A percentile compares a stretch with the other conserved stretches of the same genome.
Evolutionary conservation across 2,888 invertebrate genomes (phyloP).

Genomic region (Cephus nigrinus): DNA sequence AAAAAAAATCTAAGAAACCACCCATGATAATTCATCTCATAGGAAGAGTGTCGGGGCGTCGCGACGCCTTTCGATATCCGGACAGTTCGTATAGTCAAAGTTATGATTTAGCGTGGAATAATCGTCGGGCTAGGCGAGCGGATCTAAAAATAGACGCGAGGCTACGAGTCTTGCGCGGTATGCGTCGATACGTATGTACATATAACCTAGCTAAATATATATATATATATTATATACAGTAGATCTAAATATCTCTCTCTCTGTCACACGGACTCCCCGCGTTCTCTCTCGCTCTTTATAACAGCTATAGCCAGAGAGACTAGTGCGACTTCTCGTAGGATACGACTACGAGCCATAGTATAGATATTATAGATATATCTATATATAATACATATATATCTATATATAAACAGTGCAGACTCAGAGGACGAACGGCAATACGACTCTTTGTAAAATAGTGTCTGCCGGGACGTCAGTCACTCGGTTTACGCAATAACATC

Average conservation of each 20-base stretch:
- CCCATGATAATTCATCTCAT: background rate
- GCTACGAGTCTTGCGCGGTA: constrained; percentile 21
- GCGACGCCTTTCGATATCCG: constrained; percentile 3
- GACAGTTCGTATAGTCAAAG: background rate
- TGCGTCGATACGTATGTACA: background rate
- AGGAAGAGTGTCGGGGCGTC: background rate
- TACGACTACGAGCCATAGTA: background rate
- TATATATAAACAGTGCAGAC: background rate
- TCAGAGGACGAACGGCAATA: background rate
- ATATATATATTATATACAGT: background rate
- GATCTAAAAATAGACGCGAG: constrained; percentile 48
- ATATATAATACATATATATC: background rate
- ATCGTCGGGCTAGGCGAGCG: constrained; percentile 43
- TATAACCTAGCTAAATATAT: background rate
- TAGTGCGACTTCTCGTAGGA: background rate
- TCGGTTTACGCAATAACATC: constrained; percentile 38
- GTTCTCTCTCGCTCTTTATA: background rate
- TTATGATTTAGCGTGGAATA: constrained; percentile 55
- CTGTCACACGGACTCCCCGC: constrained; percentile 13
- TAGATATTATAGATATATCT: background rate
- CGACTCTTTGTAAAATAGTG: constrained; percentile 3
- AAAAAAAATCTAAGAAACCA: background rate
- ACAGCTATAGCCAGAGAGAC: no score
- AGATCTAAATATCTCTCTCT: constrained; percentile 9
- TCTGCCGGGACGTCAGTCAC: constrained; percentile 29